phyloP scores from a whole-genome alignment of 1,140 invertebrate species.

The Scaptomyza pallida region DNA sequence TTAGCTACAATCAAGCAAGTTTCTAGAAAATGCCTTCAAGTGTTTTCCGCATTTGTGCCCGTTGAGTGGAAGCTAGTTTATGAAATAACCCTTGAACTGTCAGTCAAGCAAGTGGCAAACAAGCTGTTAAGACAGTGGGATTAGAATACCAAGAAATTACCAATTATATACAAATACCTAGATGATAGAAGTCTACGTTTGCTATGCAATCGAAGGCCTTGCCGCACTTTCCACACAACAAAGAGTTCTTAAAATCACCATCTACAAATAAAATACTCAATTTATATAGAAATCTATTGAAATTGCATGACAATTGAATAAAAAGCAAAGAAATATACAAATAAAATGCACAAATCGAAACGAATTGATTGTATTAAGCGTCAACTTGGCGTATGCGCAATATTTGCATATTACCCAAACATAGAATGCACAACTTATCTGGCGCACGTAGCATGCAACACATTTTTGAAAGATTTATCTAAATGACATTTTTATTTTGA shows the following conservation, averaged over 20 bases:
- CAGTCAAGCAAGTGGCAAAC: background rate
- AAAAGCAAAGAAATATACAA: background rate
- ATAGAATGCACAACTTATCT: constrained; percentile 12
- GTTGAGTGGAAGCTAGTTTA: constrained; percentile 14
- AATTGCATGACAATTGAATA: constrained; percentile 1
- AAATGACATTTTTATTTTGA: constrained; percentile 36
- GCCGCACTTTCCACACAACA: no score
- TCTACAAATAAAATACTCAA: background rate
- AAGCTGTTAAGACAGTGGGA: background rate
- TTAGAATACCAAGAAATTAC: background rate
- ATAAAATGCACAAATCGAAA: constrained; percentile 11
- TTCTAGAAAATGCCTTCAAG: constrained; percentile 22
- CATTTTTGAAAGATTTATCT: constrained; percentile 19
- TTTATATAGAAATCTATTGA: background rate
- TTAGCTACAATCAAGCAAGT: constrained; percentile 1
- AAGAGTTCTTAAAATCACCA: no score
- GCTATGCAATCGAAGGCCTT: background rate
- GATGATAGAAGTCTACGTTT: no score
- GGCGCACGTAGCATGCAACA: constrained; percentile 18
- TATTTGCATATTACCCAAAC: constrained; percentile 39
- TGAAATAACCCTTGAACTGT: constrained; percentile 24
- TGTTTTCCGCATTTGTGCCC: constrained; percentile 17
- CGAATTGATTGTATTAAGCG: constrained; percentile 8
- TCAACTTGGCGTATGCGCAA: constrained; percentile 38
- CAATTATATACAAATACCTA: background rate